Evolutionary conservation across 2,888 invertebrate genomes (phyloP).

Genomic region (Bombylius major): DNA sequence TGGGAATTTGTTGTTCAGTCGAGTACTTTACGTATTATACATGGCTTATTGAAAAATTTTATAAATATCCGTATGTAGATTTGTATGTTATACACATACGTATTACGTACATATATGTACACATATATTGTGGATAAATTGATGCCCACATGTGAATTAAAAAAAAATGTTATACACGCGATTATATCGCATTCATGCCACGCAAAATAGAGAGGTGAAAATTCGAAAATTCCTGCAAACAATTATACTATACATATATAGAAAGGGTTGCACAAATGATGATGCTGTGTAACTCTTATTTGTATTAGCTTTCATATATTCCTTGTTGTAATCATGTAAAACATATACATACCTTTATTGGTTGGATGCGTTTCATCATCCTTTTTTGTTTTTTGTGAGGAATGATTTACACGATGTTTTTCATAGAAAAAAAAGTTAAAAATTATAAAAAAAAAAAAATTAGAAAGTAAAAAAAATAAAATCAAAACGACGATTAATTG

Average conservation of each 20-base stretch:
- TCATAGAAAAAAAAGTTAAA: not conserved
- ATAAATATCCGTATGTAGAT: not conserved
- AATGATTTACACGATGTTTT: not conserved
- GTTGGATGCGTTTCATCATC: not conserved
- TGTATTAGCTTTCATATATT: not conserved
- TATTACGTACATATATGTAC: not conserved
- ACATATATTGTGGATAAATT: too few relatives aligned
- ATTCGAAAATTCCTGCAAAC: conserved; percentile 2
- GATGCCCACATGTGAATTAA: not conserved
- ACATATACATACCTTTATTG: not conserved
- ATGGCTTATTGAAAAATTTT: not conserved
- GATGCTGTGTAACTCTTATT: not conserved
- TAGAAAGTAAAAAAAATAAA: not conserved
- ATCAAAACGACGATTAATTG: conserved; percentile 5
- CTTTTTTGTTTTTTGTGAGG: not conserved
- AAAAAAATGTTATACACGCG: not conserved
- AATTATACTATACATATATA: conserved; percentile 1
- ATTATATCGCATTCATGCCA: too few relatives aligned
- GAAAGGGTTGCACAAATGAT: not conserved
- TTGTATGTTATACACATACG: not conserved
- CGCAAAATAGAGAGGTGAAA: conserved; percentile 2
- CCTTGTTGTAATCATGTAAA: not conserved
- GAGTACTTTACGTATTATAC: not conserved
- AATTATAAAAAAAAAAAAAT: not conserved
- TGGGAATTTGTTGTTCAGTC: not conserved